Evolutionary conservation across 2,888 invertebrate species (phyloP).

Genomic region (Selenia dentaria): DNA sequence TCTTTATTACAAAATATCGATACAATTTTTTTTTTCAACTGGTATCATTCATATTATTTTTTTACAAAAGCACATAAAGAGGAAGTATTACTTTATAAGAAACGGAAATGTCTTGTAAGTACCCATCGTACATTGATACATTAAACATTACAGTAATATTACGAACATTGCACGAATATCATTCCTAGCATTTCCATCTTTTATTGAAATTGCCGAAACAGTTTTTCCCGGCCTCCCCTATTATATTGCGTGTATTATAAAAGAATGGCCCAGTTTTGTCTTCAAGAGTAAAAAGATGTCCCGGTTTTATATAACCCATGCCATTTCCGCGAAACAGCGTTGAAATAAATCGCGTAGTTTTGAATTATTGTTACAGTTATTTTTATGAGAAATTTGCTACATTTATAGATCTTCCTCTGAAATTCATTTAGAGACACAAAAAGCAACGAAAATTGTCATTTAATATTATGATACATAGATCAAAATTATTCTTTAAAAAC

Average conservation of each 20-base stretch:
- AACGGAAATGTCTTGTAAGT: too few relatives aligned
- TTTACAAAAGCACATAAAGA: too few relatives aligned
- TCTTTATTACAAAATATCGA: too few relatives aligned
- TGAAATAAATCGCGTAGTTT: constrained; percentile 24
- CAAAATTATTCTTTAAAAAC: too few relatives aligned
- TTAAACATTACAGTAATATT: constrained; percentile 11
- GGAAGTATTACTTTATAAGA: too few relatives aligned
- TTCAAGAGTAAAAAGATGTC: constrained; percentile 21
- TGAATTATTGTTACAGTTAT: constrained; percentile 17
- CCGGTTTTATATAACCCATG: constrained; percentile 13
- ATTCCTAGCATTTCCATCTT: constrained; percentile 24
- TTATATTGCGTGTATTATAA: constrained; percentile 11
- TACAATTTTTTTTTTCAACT: too few relatives aligned
- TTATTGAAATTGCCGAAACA: constrained; percentile 33
- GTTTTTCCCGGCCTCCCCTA: constrained; percentile 12
- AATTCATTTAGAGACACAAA: too few relatives aligned
- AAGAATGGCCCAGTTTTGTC: constrained; percentile 18
- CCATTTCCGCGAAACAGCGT: constrained; percentile 14
- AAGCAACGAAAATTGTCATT: too few relatives aligned
- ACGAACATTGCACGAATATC: constrained; percentile 19
- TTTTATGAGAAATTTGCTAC: constrained; percentile 17
- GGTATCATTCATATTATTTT: too few relatives aligned
- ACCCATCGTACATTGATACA: neutral
- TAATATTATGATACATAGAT: too few relatives aligned
- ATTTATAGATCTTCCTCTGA: too few relatives aligned